phyloP scores from a whole-genome alignment of 2,888 invertebrate genomes.

The Philereme vetulata region DNA sequence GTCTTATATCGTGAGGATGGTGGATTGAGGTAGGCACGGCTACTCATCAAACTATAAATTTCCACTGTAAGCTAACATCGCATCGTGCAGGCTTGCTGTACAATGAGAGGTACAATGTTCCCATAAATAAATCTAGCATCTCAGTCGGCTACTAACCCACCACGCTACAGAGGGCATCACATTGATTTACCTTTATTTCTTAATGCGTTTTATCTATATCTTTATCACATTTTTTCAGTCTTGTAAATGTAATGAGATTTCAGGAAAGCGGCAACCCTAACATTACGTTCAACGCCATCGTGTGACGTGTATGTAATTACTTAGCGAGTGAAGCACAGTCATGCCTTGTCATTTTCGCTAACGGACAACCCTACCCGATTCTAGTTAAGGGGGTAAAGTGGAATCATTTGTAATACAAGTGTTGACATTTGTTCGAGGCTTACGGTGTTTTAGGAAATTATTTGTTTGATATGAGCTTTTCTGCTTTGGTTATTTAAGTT shows the following conservation, averaged over 20 bases:
- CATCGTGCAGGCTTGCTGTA: too few relatives aligned
- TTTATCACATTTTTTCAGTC: conserved; percentile 17
- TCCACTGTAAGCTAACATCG: too few relatives aligned
- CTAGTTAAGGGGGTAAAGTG: conserved; percentile 48
- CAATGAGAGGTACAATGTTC: too few relatives aligned
- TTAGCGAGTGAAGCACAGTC: conserved; percentile 72
- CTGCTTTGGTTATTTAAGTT: conserved; percentile 11
- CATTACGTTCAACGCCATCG: conserved; percentile 55
- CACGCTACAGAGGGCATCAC: too few relatives aligned
- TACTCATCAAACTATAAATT: too few relatives aligned
- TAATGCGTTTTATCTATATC: background rate
- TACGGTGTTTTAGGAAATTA: conserved; percentile 28
- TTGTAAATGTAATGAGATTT: conserved; percentile 20
- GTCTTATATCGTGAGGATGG: too few relatives aligned
- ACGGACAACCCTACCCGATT: conserved; percentile 45
- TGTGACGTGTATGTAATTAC: conserved; percentile 80
- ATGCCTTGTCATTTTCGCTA: conserved; percentile 78
- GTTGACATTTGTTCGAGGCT: conserved; percentile 44
- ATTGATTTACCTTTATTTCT: too few relatives aligned
- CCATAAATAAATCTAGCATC: too few relatives aligned
- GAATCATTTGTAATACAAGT: conserved; percentile 56
- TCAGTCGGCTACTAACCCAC: too few relatives aligned
- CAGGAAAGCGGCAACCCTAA: conserved; percentile 35
- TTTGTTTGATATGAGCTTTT: conserved; percentile 15
- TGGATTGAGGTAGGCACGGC: too few relatives aligned